Conservation (phyloP, 2,888 invertebrate species). For the Ecliptopera silaceata region DNA sequence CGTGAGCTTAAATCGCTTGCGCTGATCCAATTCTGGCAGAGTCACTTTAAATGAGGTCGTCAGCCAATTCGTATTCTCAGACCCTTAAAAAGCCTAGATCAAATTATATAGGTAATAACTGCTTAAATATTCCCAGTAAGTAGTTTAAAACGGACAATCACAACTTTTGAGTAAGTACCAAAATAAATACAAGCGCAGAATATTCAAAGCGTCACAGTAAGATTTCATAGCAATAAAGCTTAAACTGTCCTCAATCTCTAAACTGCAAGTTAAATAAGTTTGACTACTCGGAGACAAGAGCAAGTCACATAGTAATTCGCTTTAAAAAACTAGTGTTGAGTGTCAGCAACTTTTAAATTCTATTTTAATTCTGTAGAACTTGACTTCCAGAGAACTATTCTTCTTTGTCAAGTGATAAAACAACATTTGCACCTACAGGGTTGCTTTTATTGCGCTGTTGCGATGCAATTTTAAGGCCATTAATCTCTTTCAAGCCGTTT, state of each 20-base stretch:
- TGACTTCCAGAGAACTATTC: constrained; percentile 38
- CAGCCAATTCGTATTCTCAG: constrained; percentile 11
- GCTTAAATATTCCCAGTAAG: constrained; percentile 21
- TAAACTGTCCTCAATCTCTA: constrained; percentile 20
- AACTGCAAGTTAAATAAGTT: constrained; percentile 20
- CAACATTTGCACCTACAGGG: constrained; percentile 57
- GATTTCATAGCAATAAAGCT: constrained; percentile 5
- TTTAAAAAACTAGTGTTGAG: constrained; percentile 1
- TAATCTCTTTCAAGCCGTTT: constrained; percentile 73
- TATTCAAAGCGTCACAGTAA: constrained; percentile 4
- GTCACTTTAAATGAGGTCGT: constrained; percentile 1
- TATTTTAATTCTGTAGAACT: constrained; percentile 53
- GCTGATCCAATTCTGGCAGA: not conserved
- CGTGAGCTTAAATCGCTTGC: not conserved
- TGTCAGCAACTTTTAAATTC: constrained; percentile 41
- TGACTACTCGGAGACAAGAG: constrained; percentile 13
- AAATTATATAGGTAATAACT: constrained; percentile 31
- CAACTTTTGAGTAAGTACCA: constrained; percentile 4
- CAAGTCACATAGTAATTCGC: constrained; percentile 18
- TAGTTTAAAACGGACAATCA: constrained; percentile 10
- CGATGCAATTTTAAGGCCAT: constrained; percentile 79
- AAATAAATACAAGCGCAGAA: constrained; percentile 10
- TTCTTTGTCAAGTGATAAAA: constrained; percentile 64
- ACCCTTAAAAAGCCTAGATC: constrained; percentile 27
- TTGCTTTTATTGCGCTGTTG: constrained; percentile 74